Base-by-base conservation (phyloP, 2,113 vertebrate genomes). In the Rhinogobius similis region DNA sequence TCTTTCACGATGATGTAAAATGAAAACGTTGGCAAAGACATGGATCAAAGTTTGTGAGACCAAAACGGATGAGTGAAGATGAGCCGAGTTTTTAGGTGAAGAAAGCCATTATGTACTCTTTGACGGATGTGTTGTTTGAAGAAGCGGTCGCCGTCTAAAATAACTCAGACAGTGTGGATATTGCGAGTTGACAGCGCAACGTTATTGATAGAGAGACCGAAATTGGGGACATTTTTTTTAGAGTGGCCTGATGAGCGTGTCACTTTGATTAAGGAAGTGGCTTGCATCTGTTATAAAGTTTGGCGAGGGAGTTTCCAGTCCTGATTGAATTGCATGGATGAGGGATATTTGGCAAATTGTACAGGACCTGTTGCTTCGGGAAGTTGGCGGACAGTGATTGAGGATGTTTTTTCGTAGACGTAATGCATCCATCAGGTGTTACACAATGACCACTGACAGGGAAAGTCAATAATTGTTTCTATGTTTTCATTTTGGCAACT, bases 241-340 rank as follows among this genome's bases (percentile, higher is more conserved):
- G 16, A 41, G 62, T 41, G 38, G 62, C 36, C 36, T 43, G 38
- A 63, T 63, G 21, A 63, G 13, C 13, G 62, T 63, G 62, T 63
- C 36, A 43, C 13, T 63, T 63, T 41, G 39, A 63, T 61, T 61
- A 61, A 61, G 58, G 58, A 61, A 61, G 58, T 61, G 58, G 58
- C 58, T 36, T 61, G 58, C 58, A 61, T 61, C 58, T 61, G 58
- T 61, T 61, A 61, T 36, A 61, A 61, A 38, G 58, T 61, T 38
- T 36, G 58, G 58, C 38, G 58, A 10, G 1, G 10, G 58, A 61
- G 56, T 39, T 32, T 55, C 70, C 66, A 65, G 36, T 9, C 4
- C 62, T 63, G 36, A 63, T 38, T 63, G 36, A 63, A 39, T 23
- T 24, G 62, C 62, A 43, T 12, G n/a, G 39, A 39, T 43, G 38